Conservation (phyloP, 2,888 invertebrate genomes). For the Neelides folsomi region DNA sequence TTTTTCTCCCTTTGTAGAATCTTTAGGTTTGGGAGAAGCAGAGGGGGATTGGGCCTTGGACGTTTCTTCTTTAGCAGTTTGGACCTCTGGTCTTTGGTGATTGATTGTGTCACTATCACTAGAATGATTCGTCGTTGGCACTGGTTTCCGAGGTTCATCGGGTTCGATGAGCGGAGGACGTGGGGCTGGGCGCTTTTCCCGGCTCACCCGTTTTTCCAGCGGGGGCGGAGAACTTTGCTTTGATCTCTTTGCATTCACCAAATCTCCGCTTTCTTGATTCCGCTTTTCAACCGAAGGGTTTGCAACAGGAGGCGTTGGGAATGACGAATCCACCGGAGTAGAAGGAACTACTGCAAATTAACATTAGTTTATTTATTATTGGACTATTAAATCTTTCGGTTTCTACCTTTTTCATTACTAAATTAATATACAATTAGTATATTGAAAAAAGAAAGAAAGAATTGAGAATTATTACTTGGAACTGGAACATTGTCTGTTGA, state of each 20-base stretch:
- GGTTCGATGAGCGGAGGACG: constrained; percentile 25
- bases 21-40: constrained; percentile 4
- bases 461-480: constrained; percentile 18
- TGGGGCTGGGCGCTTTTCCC: constrained; percentile 32
- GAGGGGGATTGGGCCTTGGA: constrained; percentile 46
- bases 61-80: constrained; percentile 67
- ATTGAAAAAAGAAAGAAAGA: no score
- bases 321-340: not conserved
- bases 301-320: constrained; percentile 7
- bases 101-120: constrained; percentile 8
- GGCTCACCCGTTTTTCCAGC: constrained; percentile 5
- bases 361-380: no score
- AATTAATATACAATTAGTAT: no score
- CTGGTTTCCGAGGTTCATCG: constrained; percentile 9
- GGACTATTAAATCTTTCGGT: no score
- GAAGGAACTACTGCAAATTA: not conserved
- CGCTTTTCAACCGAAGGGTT: constrained; percentile 23
- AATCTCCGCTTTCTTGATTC: constrained; percentile 16
- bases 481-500: constrained; percentile 21
- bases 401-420: no score
- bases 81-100: constrained; percentile 5
- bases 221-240: constrained; percentile 27
- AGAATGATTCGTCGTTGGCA: constrained; percentile 2
- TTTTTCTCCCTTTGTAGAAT: not conserved
- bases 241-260: constrained; percentile 29